phyloP scores from a whole-genome alignment of 1,140 invertebrate species.

The Caenorhabditis briggsae region DNA sequence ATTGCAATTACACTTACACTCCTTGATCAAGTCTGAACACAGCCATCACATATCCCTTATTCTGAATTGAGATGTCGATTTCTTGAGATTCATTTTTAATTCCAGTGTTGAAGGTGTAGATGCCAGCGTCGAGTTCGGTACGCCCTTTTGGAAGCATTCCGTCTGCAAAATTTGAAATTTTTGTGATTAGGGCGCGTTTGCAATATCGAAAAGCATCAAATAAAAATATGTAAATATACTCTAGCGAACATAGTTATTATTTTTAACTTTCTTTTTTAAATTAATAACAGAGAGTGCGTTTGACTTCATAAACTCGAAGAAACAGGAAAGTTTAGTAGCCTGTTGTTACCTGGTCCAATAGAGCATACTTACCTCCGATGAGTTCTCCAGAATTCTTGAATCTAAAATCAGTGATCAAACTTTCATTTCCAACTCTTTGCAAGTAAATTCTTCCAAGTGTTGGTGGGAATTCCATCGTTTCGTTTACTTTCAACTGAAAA shows the following conservation, averaged over 20 bases:
- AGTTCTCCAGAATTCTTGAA: conserved; percentile 22
- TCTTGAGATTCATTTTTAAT: conserved; percentile 24
- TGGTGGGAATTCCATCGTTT: conserved; percentile 64
- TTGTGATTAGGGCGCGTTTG: too few relatives aligned
- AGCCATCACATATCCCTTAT: conserved; percentile 48
- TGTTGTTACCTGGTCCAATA: too few relatives aligned
- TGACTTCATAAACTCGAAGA: too few relatives aligned
- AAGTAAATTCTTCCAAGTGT: conserved; percentile 46
- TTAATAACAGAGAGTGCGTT: too few relatives aligned
- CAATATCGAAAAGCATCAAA: too few relatives aligned
- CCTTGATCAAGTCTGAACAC: conserved; percentile 16
- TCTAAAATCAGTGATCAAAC: conserved; percentile 32
- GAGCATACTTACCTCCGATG: conserved; percentile 1
- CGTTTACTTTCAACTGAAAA: conserved; percentile 63
- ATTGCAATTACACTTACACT: background rate
- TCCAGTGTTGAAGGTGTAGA: conserved; percentile 41
- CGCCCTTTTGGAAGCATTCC: conserved; percentile 29
- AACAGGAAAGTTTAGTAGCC: too few relatives aligned
- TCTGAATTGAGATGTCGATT: conserved; percentile 31
- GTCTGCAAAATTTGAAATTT: background rate
- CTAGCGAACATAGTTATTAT: too few relatives aligned
- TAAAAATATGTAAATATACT: too few relatives aligned
- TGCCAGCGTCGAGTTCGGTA: conserved; percentile 26
- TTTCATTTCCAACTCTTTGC: conserved; percentile 57
- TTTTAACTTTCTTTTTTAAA: too few relatives aligned